Conservation (phyloP, 2,797 vertebrate species). For the Coregonus suidteri region DNA sequence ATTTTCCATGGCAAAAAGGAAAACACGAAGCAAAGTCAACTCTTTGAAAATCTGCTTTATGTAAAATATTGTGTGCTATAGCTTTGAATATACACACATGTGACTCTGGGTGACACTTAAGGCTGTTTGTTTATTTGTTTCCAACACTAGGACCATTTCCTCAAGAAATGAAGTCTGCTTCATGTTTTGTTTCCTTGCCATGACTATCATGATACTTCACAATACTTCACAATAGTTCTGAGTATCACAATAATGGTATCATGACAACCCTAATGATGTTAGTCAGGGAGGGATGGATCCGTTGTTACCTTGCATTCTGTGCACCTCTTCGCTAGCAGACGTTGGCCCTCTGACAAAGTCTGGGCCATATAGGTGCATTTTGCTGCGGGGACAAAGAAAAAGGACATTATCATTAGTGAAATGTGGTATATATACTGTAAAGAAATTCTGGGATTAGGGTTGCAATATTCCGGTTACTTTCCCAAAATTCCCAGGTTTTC, state of each 20-base stretch:
- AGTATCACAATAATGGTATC: neutral
- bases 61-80: neutral
- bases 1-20: neutral
- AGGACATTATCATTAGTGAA: neutral
- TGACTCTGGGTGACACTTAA: neutral
- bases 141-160: neutral
- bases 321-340: slow-evolving; percentile 85
- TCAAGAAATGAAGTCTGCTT: neutral
- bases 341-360: slow-evolving; percentile 87
- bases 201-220: neutral
- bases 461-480: too few relatives aligned
- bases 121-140: slow-evolving; percentile 7
- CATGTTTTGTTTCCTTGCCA: neutral
- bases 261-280: neutral
- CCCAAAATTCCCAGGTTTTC: too few relatives aligned
- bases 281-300: neutral
- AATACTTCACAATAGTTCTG: neutral
- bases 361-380: slow-evolving; percentile 88
- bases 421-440: neutral
- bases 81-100: neutral
- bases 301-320: slow-evolving; percentile 88
- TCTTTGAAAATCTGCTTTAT: neutral
- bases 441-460: neutral
- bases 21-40: neutral
- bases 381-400: slow-evolving; percentile 69